Evolutionary conservation across 2,888 invertebrate species (phyloP).

Genomic region (Brassicogethes aeneus): DNA sequence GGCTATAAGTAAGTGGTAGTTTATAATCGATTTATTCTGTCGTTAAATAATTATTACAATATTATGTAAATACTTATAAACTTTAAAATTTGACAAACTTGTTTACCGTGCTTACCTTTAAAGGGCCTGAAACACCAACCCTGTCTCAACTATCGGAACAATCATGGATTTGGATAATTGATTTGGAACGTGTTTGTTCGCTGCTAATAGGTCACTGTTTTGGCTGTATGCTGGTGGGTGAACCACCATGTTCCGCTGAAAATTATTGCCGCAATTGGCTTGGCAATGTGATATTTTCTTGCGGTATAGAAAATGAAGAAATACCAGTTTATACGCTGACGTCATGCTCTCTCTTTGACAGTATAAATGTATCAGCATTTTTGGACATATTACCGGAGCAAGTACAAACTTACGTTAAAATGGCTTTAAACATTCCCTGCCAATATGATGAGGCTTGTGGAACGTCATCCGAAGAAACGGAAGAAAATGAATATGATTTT

Average conservation of each 20-base stretch:
- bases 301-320: conserved; percentile 27
- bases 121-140: conserved; percentile 38
- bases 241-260: conserved; percentile 41
- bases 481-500: conserved; percentile 24
- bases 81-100: no score
- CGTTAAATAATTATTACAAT: no score
- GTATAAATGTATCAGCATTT: conserved; percentile 9
- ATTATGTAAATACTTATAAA: no score
- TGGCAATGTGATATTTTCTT: conserved; percentile 36
- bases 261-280: conserved; percentile 41
- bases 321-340: conserved; percentile 17
- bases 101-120: no score
- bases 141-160: conserved; percentile 40
- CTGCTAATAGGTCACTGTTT: conserved; percentile 51
- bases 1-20: no score
- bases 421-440: conserved; percentile 31
- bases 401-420: conserved; percentile 26
- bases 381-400: conserved; percentile 22
- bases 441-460: conserved; percentile 37
- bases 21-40: no score
- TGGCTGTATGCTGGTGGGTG: conserved; percentile 47
- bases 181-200: conserved; percentile 51
- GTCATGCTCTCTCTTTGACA: conserved; percentile 19
- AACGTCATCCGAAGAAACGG: conserved; percentile 17
- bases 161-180: conserved; percentile 50